Conservation (phyloP, 2,888 invertebrate genomes). For the Andricus quercusramuli region DNA sequence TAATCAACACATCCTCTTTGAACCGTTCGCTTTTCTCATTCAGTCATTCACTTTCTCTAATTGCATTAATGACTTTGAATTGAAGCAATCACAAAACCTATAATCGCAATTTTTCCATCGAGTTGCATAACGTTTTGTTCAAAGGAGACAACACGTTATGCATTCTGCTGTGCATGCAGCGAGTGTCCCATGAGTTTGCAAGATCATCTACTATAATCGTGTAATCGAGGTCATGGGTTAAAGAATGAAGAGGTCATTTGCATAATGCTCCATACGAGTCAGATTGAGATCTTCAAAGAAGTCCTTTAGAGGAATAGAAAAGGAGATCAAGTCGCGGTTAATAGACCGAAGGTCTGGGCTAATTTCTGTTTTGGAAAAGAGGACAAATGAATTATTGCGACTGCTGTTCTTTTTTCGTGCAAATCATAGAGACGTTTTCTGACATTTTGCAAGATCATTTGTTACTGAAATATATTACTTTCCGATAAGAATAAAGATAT, state of each 20-base stretch:
- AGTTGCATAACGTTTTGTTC: slow-evolving; percentile 1
- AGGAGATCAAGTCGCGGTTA: neutral
- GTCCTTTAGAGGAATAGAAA: neutral
- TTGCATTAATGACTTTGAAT: neutral
- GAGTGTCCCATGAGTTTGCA: slow-evolving; percentile 57
- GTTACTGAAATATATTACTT: no score
- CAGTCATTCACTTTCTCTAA: neutral
- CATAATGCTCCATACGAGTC: slow-evolving; percentile 60
- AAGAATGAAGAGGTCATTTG: slow-evolving; percentile 60
- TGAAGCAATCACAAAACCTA: neutral
- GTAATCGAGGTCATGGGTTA: slow-evolving; percentile 62
- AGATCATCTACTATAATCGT: slow-evolving; percentile 59
- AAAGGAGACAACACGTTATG: neutral
- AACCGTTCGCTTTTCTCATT: slow-evolving; percentile 1
- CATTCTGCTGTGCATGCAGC: slow-evolving; percentile 42
- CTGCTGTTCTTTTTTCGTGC: no score
- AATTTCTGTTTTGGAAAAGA: neutral
- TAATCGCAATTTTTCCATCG: neutral
- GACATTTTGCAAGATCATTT: no score
- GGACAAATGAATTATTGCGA: neutral
- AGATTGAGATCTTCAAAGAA: slow-evolving; percentile 46
- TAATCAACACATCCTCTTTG: neutral
- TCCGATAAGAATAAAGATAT: no score
- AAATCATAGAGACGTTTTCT: no score
- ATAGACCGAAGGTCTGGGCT: neutral